Evolutionary conservation across 2,797 vertebrate species (phyloP).

Genomic region (Labeo calbasu): DNA sequence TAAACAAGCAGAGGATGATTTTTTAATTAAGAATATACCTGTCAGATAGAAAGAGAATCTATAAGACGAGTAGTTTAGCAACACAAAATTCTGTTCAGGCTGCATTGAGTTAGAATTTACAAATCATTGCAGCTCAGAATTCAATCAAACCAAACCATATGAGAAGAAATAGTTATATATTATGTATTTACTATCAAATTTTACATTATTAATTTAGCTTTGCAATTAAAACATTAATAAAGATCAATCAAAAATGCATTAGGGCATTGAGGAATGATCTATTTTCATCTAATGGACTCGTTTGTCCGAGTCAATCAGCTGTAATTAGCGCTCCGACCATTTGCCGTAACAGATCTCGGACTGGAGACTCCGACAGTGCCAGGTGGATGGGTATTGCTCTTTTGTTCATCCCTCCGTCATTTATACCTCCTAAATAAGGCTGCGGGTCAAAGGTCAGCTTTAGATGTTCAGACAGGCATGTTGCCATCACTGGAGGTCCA

Average conservation of each 20-base stretch:
- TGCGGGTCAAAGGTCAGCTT: slow-evolving; percentile 25
- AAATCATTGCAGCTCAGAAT: background rate
- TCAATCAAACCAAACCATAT: slow-evolving; percentile 18
- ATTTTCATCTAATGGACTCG: slow-evolving; percentile 64
- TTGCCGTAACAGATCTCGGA: slow-evolving; percentile 10
- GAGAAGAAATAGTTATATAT: background rate
- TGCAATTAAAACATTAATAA: slow-evolving; percentile 48
- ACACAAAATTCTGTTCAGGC: slow-evolving; percentile 27
- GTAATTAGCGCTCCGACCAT: slow-evolving; percentile 20
- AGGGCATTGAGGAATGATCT: slow-evolving; percentile 62
- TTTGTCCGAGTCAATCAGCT: slow-evolving; percentile 21
- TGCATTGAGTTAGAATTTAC: slow-evolving; percentile 15
- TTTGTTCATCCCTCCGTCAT: background rate
- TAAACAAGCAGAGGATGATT: slow-evolving; percentile 39
- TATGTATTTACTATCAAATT: slow-evolving; percentile 57
- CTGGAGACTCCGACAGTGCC: background rate
- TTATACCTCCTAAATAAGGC: slow-evolving; percentile 28
- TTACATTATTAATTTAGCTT: slow-evolving; percentile 64
- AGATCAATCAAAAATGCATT: slow-evolving; percentile 61
- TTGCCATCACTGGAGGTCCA: slow-evolving; percentile 10
- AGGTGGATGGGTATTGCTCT: slow-evolving; percentile 35
- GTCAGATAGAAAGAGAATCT: slow-evolving; percentile 30
- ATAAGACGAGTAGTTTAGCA: slow-evolving; percentile 23
- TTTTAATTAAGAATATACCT: slow-evolving; percentile 42
- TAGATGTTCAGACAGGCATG: background rate